Percentiles rank a stretch among this genome's conserved stretches.
These are phyloP conservation scores for Abscondita cerata DNA, from an alignment of 2,888 invertebrate genomes.

Conservation along the genomic window DNA sequence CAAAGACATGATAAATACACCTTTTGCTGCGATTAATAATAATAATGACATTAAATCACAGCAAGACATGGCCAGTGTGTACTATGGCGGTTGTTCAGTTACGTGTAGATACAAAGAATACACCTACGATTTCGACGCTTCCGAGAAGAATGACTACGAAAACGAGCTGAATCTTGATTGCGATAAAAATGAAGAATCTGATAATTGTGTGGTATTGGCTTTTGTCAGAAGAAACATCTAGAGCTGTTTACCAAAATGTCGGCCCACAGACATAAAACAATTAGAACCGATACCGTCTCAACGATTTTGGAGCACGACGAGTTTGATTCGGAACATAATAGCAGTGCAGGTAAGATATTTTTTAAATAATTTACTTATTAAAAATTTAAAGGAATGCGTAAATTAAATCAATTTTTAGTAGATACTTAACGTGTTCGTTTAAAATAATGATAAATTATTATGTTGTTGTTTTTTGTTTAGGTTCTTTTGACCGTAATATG, in stretches of 20 bases:
- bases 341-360: conserved; percentile 23
- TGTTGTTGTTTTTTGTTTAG: too few species aligned
- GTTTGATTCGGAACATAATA: conserved; percentile 43
- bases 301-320: conserved; percentile 54
- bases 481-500: too few species aligned
- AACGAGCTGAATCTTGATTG: background rate
- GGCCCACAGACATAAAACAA: conserved; percentile 35
- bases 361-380: too few species aligned
- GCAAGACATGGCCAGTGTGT: conserved; percentile 59
- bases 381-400: too few species aligned
- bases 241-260: conserved; percentile 50
- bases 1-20: too few species aligned
- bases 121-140: background rate
- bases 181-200: conserved; percentile 10
- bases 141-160: conserved; percentile 14
- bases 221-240: conserved; percentile 48
- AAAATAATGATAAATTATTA: too few species aligned
- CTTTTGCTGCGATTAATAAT: background rate
- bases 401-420: too few species aligned
- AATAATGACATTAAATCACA: conserved; percentile 56
- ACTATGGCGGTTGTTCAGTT: conserved; percentile 58
- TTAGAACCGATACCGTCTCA: conserved; percentile 56
- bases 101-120: conserved; percentile 55
- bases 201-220: conserved; percentile 44
- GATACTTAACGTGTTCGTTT: too few species aligned